Percentiles rank a stretch among this genome's conserved stretches.
phyloP scores from a whole-genome alignment of 2,113 vertebrate genomes.

The Mohoua ochrocephala region DNA sequence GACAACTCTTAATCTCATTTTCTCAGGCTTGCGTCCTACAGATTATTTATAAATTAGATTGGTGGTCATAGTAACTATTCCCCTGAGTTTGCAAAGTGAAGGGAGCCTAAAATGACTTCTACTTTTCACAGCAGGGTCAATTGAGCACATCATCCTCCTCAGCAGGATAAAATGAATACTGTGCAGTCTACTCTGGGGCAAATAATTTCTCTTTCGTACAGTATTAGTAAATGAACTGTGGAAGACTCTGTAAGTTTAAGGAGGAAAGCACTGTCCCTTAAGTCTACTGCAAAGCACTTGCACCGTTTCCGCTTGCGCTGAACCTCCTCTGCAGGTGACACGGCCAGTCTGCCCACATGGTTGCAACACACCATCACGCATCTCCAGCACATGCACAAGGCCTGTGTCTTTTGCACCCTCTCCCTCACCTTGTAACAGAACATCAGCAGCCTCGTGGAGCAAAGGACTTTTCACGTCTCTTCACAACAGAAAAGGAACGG shows the following conservation, averaged over 20 bases:
- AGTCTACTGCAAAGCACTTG: background rate
- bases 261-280: background rate
- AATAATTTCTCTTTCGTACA: background rate
- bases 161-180: conserved; percentile 11
- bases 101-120: conserved; percentile 25
- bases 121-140: conserved; percentile 47
- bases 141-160: conserved; percentile 30
- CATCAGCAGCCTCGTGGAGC: background rate
- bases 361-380: rapidly evolving
- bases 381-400: background rate
- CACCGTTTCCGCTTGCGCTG: background rate
- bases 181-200: background rate
- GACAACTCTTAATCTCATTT: conserved; percentile 13
- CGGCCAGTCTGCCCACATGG: rapidly evolving
- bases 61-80: conserved; percentile 41
- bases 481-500: background rate
- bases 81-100: conserved; percentile 14
- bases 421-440: background rate
- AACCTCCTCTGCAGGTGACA: background rate
- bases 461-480: background rate
- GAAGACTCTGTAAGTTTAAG: background rate
- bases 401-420: background rate
- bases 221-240: background rate
- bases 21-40: background rate
- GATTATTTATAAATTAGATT: conserved; percentile 38